Base-by-base conservation (phyloP, 2,888 invertebrate species). In the Matsumyia berberina region DNA sequence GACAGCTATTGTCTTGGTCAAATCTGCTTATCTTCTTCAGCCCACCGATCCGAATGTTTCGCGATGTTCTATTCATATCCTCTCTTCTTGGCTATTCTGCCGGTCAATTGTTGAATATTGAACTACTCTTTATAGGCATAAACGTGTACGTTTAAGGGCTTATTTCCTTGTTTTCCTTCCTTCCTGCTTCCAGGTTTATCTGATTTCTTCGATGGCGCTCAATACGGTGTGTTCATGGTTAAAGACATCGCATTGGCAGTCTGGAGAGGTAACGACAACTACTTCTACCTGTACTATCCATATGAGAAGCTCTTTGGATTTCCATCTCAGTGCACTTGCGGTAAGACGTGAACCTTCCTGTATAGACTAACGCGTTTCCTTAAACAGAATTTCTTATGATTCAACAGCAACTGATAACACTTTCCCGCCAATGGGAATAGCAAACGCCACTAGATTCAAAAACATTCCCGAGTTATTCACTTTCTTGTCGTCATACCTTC, bases 231-330 rank as follows among this genome's bases (percentile, higher is more conserved):
- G 5, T 89, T 95, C 31, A 94, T 94, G 0, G 93, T 93, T 0
- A 92, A 94, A 4, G 93, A 93, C 0, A 92, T 92, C 0, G 93
- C 94, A 0, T 89, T 93, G 0, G 94, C 93, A 0, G 90, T 95
- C 2, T 94, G 94, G 94, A 9, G 66, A 1, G 92, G 90, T 69
- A 90, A 92, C 0, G 92, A 92, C 0, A 88, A 92, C 2, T 92
- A 91, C 55, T 92, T 90, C 77, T 93, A 93, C 86, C 92, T 93
- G 88, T 94, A 94, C 60, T 94, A 95, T 87, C 94, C 94, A 0
- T 93, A 94, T 17, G 93, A 88, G 64, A 89, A 88, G 53, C 60
- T 46, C n/a, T 58, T 81, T 9, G 86, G 77, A 24, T 17, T 73
- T 8, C 64, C 73, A 0, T 55, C 86, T 19, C 58, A 72, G 5